Evolutionary conservation across 2,113 vertebrate genomes (phyloP).

Genomic region (Ciconia boyciana): DNA sequence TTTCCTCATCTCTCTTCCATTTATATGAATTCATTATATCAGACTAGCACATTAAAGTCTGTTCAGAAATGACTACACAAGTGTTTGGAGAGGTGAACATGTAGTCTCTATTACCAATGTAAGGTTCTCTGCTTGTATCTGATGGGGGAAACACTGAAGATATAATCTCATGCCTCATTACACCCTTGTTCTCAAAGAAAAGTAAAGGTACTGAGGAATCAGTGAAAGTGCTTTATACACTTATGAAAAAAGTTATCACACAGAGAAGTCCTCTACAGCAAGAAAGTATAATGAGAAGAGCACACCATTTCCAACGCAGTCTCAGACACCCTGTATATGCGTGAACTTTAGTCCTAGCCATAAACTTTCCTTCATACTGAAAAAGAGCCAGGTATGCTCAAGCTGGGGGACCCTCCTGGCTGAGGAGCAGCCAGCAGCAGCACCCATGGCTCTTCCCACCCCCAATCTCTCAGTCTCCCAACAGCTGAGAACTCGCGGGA

Average conservation of each 20-base stretch:
- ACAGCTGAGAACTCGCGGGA: background rate
- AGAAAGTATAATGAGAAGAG: fast-evolving
- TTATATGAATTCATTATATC: background rate
- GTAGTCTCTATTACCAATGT: fast-evolving
- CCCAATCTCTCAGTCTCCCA: background rate
- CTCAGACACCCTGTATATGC: fast-evolving
- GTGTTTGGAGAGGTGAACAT: background rate
- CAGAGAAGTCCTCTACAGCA: background rate
- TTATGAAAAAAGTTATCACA: background rate
- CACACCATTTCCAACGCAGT: background rate
- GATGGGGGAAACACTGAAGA: background rate
- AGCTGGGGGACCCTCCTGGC: fast-evolving
- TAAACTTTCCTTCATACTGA: background rate
- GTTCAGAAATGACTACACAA: background rate
- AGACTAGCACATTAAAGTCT: background rate
- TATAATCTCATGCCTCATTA: background rate
- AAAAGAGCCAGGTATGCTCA: fast-evolving
- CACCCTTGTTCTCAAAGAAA: background rate
- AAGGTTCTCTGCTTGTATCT: background rate
- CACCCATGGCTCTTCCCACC: background rate
- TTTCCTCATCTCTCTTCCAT: background rate
- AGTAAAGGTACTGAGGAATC: background rate
- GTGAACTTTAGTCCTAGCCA: background rate
- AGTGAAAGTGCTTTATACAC: background rate
- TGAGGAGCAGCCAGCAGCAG: background rate